Base-by-base conservation (phyloP, 2,888 invertebrate genomes). In the Caenorhabditis sp. region DNA sequence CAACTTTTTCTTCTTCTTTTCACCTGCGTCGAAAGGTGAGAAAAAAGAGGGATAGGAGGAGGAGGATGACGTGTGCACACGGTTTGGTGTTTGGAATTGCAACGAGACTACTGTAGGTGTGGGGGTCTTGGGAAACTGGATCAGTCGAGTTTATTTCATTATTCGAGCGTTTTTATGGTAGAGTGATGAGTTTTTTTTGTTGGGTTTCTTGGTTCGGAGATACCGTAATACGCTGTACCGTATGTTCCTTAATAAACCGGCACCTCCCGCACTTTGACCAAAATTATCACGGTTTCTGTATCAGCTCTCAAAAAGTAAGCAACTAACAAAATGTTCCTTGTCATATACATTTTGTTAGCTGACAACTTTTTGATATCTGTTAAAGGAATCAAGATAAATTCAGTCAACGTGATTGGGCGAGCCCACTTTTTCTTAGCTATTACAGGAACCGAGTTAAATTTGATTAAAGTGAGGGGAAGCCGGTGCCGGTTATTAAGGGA, bases 21-120 rank as follows among this genome's bases (percentile, higher is more conserved):
- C 38, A 38, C 38, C 38, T 38, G 38, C 38, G 4, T 4, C 31
- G 31, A 35, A 35, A 26, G 24, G 54, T 54, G 54, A 54, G 54
- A 54, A 51, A 51, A 51, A 51, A n/a, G 22, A 51, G 22, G 22
- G n/a, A n/a, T n/a, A n/a, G n/a, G n/a, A n/a, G n/a, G n/a, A 24
- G 26, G 24, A 24, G 24, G 22, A 28, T 54, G 54, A 54, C n/a
- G 26, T 19, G 54, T 54, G 24, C 54, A 14, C 14, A 26, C 8
- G 26, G 26, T 54, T 54, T 28, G 54, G 54, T 54, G 24, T 28
- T 26, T 54, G 54, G 54, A 24, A 38, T 38, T 12, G 12, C 6
- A 24, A 14, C 14, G 26, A 12, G 24, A 22, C 22, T 28, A 24
- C 54, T 3, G 26, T 54, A 54, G 54, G 3, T 12, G 26, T 38